A percentile compares a stretch with the other conserved stretches of the same genome.
Evolutionary conservation across 2,888 invertebrate species (phyloP).

Genomic region (Lithophane socia): DNA sequence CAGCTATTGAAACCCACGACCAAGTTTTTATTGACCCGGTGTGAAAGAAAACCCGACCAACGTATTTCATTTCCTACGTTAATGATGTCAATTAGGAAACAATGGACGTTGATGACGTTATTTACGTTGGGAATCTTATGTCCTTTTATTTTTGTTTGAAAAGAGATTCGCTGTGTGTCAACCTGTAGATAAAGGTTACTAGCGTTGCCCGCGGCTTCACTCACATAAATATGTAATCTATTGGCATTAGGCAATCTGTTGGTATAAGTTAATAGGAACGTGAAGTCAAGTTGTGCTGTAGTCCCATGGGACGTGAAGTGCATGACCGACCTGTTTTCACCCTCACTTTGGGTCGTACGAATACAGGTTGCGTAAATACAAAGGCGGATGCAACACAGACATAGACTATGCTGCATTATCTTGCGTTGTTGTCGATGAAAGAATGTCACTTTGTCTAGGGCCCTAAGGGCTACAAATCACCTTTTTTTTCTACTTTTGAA

Average conservation of each 20-base stretch:
- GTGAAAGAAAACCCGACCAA: conserved; percentile 24
- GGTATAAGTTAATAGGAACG: neutral
- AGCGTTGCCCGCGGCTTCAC: neutral
- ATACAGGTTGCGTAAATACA: neutral
- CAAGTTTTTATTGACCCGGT: conserved; percentile 37
- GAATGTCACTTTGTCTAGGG: too few relatives aligned
- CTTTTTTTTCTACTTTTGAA: too few relatives aligned
- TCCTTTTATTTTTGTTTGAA: conserved; percentile 4
- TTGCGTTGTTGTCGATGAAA: too few relatives aligned
- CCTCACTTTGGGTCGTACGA: neutral
- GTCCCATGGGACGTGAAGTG: neutral
- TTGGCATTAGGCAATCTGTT: too few relatives aligned
- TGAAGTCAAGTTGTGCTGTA: neutral
- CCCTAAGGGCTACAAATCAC: too few relatives aligned
- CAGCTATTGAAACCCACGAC: conserved; percentile 5
- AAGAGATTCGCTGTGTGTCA: neutral
- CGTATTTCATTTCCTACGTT: conserved; percentile 18
- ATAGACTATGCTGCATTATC: too few relatives aligned
- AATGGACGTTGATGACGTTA: conserved; percentile 30
- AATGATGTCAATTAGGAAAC: conserved; percentile 35
- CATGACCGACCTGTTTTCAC: neutral
- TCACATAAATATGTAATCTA: neutral
- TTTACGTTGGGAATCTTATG: conserved; percentile 2
- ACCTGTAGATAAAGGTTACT: neutral
- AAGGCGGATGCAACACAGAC: too few relatives aligned